Evolutionary conservation across 2,797 vertebrate genomes (phyloP).

Genomic region (Morus bassanus): DNA sequence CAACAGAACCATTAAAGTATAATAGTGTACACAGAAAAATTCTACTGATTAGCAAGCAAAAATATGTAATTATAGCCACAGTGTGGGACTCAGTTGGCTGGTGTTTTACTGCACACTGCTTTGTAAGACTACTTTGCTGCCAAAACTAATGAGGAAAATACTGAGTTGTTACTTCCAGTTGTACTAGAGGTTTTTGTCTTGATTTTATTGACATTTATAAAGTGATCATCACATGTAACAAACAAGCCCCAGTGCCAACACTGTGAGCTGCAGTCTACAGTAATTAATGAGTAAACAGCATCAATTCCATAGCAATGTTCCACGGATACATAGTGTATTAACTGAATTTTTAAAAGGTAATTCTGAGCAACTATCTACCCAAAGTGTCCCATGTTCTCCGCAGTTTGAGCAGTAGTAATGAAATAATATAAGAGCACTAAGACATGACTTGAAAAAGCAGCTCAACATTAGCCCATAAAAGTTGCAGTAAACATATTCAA

Average conservation of each 20-base stretch:
- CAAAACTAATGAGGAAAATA: slow-evolving; percentile 69
- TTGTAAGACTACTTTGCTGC: slow-evolving; percentile 42
- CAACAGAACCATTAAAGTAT: slow-evolving; percentile 55
- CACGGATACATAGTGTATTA: background rate
- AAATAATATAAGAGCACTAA: background rate
- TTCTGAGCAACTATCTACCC: background rate
- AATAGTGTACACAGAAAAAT: slow-evolving; percentile 67
- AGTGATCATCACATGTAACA: slow-evolving; percentile 50
- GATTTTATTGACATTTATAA: slow-evolving; percentile 75
- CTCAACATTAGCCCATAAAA: background rate
- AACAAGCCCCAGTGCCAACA: slow-evolving; percentile 61
- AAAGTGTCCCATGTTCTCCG: background rate
- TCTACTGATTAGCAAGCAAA: slow-evolving; percentile 66
- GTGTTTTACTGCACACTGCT: slow-evolving; percentile 34
- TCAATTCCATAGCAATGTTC: slow-evolving; percentile 18
- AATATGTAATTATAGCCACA: slow-evolving; percentile 67
- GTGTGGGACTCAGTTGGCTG: slow-evolving; percentile 54
- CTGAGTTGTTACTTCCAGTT: slow-evolving; percentile 62
- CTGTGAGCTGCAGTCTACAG: slow-evolving; percentile 55
- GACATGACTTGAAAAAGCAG: background rate
- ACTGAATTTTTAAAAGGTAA: background rate
- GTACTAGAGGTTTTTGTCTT: slow-evolving; percentile 58
- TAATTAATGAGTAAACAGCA: slow-evolving; percentile 70
- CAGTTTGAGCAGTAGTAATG: background rate
- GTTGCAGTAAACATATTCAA: background rate